These are phyloP conservation scores for Pogona vitticeps DNA, from an alignment of 2,113 vertebrate genomes.

Conservation along the genomic window DNA sequence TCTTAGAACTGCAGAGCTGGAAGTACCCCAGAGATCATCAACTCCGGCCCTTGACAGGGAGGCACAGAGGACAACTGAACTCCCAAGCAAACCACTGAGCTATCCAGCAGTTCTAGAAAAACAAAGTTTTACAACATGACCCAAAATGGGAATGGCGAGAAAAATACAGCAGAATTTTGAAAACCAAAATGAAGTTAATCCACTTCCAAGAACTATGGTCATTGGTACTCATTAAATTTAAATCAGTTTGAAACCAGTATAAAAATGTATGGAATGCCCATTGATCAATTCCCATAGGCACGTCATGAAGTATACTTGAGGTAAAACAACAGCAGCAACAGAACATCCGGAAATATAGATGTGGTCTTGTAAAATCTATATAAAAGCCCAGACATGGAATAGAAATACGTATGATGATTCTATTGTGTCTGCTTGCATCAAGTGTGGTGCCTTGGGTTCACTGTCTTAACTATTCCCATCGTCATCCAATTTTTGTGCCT, in stretches of 20 bases:
- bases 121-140: too few relatives aligned
- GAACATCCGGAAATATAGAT: fast-evolving
- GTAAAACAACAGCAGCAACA: neutral
- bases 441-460: conserved; percentile 1
- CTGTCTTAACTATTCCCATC: conserved; percentile 39
- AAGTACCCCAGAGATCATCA: too few relatives aligned
- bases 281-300: neutral
- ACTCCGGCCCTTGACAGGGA: too few relatives aligned
- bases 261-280: neutral
- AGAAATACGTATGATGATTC: conserved; percentile 19
- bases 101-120: too few relatives aligned
- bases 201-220: too few relatives aligned
- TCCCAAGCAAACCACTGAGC: too few relatives aligned
- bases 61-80: too few relatives aligned
- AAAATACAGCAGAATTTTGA: too few relatives aligned
- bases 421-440: conserved; percentile 2
- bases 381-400: neutral
- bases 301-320: neutral
- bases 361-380: neutral
- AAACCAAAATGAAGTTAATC: too few relatives aligned
- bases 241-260: neutral
- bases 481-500: conserved; percentile 49
- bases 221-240: neutral
- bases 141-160: too few relatives aligned
- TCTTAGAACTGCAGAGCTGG: too few relatives aligned